A percentile compares a stretch with the other conserved stretches of the same genome.
Conservation (phyloP, 2,113 vertebrate species). For the Thinocorus orbignyianus region DNA sequence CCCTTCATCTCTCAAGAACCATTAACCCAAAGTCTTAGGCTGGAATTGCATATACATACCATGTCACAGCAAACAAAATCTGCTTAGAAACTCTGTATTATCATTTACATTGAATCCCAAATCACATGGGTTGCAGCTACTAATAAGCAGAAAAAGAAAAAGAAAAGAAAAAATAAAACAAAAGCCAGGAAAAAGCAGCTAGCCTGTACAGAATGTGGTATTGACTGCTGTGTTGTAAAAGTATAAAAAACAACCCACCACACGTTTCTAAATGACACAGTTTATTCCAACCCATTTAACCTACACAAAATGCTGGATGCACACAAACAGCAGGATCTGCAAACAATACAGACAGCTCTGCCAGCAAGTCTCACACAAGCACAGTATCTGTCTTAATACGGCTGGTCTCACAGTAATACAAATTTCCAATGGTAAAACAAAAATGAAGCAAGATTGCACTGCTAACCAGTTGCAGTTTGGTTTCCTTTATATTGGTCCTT, state of each 20-base stretch:
- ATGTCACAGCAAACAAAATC: neutral
- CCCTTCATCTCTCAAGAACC: neutral
- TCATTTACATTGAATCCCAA: neutral
- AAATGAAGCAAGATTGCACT: neutral
- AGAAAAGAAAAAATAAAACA: neutral
- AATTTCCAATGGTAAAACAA: neutral
- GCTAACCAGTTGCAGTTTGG: neutral
- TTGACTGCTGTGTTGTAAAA: neutral
- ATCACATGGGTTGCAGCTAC: neutral
- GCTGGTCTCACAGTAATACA: neutral
- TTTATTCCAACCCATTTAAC: slow-evolving; percentile 7
- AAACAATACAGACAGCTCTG: neutral
- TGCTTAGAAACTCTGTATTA: neutral
- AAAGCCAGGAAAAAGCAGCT: neutral
- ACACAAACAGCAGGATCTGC: neutral
- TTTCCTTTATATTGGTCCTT: neutral
- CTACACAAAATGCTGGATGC: neutral
- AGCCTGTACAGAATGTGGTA: neutral
- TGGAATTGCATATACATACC: neutral
- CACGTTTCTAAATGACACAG: neutral
- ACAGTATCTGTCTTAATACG: neutral
- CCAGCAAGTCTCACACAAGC: neutral
- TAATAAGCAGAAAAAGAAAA: neutral
- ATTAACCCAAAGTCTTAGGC: neutral
- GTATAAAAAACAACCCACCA: neutral